Percentiles rank a stretch among this genome's conserved stretches.
Evolutionary conservation across 2,888 invertebrate species (phyloP).

Genomic region (Dioctria linearis): DNA sequence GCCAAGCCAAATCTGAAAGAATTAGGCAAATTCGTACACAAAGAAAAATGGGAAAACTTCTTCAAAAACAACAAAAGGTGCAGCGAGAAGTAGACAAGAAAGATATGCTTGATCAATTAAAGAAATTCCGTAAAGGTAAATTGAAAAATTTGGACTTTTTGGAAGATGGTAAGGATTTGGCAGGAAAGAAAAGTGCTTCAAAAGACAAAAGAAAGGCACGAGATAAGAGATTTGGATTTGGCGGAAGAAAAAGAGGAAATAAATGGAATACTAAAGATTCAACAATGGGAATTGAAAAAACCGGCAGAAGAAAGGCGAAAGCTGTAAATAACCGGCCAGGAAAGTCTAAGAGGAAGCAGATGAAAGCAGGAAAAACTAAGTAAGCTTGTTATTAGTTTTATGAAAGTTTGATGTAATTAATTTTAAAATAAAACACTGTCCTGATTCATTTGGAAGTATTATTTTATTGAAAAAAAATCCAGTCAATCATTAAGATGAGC

Average conservation of each 20-base stretch:
- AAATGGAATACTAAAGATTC: constrained; percentile 92
- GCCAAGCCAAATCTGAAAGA: constrained; percentile 90
- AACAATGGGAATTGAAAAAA: constrained; percentile 66
- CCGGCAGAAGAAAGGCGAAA: background rate
- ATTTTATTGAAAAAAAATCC: too few relatives aligned
- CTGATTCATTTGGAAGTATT: too few relatives aligned
- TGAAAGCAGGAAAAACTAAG: constrained; percentile 65
- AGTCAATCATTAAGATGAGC: too few relatives aligned
- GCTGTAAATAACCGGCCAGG: constrained; percentile 66
- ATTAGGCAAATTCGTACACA: constrained; percentile 91
- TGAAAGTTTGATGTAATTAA: background rate
- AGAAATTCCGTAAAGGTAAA: constrained; percentile 91
- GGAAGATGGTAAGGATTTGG: constrained; percentile 75
- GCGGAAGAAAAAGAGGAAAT: constrained; percentile 92
- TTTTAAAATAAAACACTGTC: background rate
- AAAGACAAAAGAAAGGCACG: constrained; percentile 78
- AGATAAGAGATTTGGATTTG: constrained; percentile 93
- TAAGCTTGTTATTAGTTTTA: constrained; percentile 1
- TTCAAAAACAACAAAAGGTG: constrained; percentile 86
- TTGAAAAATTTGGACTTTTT: constrained; percentile 86
- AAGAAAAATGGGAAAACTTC: constrained; percentile 92
- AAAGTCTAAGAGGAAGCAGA: constrained; percentile 72
- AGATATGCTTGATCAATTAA: constrained; percentile 92
- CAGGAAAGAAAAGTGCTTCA: constrained; percentile 66
- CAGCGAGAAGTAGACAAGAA: constrained; percentile 92